Base-by-base conservation (phyloP, 2,797 vertebrate species). In the Kryptolebias ocellatus region DNA sequence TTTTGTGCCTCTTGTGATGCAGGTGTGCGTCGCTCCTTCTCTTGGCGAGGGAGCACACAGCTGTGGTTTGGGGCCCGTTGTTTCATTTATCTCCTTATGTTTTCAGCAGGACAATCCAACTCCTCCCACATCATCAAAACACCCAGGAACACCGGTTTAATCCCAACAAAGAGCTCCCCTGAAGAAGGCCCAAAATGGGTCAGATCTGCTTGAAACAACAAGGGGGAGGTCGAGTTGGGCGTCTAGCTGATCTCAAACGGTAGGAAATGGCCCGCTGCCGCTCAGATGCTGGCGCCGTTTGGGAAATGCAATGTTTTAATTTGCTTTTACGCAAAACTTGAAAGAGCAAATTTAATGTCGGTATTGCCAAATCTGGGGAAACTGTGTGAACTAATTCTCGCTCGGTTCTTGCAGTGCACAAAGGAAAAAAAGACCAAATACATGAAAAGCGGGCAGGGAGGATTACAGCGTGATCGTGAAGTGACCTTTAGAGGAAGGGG, bases 401-500 rank as follows among this genome's bases (percentile, higher is more conserved):
- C 37, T 72, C 29, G 15, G 57, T 15, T 15, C 42, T 42, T 37
- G 18, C 27, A 57, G 42, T 58, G 31, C 20, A 31, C 46, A 63
- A 60, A 24, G 20, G 20, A 24, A 55, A 49, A 15, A 59, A 67
- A 71, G 16, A 4, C 14, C 17, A n/a, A 34, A 8, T 20, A 34
- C 61, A 49, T 11, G 20, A 17, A 16, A 39, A 49, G 31, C 15
- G 6, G 1, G 3, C 5, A 24, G 39, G 39, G 34, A 31, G 28
- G 20, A 63, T 28, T 24, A 57, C 7, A 6, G 60, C 2, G n/a
- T 74, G 55, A 75, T 69, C 45, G 52, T 7, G 15, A 57, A 5
- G 9, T 71, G 65, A 81, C 78, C 73, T 86, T 81, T 79, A 53
- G 53, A 73, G 29, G 46, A 70, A 55, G 45, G 18, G 54, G 17